Percentiles rank a stretch among this genome's conserved stretches.
phyloP scores from a whole-genome alignment of 2,113 vertebrate species.

The Erythrolamprus reginae region DNA sequence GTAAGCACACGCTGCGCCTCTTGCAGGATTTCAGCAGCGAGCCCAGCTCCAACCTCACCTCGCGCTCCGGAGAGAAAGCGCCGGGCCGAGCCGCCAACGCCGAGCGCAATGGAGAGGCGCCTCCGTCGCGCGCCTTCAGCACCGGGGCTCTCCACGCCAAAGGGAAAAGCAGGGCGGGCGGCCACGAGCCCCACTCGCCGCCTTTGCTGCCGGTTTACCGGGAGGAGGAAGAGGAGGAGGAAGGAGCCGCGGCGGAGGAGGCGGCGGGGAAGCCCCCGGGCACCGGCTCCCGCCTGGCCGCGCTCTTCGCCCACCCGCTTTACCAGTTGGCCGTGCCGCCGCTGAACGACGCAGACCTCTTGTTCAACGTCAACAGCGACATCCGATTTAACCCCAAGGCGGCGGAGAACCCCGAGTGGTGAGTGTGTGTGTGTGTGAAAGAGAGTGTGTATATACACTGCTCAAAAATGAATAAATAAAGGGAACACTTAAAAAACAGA shows the following conservation, averaged over 20 bases:
- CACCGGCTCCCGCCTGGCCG: conserved; percentile 60
- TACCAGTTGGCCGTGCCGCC: conserved; percentile 72
- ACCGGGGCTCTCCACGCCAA: conserved; percentile 43
- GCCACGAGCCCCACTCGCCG: conserved; percentile 25
- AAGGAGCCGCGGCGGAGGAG: conserved; percentile 28
- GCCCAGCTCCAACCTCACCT: conserved; percentile 83
- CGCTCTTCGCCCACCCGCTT: conserved; percentile 83
- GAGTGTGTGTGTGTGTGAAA: conserved; percentile 78
- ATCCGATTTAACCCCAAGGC: conserved; percentile 90
- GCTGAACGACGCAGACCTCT: conserved; percentile 81
- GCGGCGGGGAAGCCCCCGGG: background rate
- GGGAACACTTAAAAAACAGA: too few species aligned
- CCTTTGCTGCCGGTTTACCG: conserved; percentile 35
- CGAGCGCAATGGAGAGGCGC: background rate
- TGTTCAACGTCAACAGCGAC: conserved; percentile 93
- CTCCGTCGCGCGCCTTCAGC: background rate
- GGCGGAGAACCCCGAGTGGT: conserved; percentile 84
- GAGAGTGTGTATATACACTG: too few species aligned
- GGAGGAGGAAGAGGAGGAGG: conserved; percentile 31
- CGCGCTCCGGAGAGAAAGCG: conserved; percentile 78
- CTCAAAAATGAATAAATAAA: too few species aligned
- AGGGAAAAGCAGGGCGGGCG: background rate
- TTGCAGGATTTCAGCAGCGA: conserved; percentile 93
- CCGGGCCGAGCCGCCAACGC: background rate
- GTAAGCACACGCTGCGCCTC: conserved; percentile 90